Base-by-base conservation (phyloP, 2,888 invertebrate species). In the Xiphydria camelus region DNA sequence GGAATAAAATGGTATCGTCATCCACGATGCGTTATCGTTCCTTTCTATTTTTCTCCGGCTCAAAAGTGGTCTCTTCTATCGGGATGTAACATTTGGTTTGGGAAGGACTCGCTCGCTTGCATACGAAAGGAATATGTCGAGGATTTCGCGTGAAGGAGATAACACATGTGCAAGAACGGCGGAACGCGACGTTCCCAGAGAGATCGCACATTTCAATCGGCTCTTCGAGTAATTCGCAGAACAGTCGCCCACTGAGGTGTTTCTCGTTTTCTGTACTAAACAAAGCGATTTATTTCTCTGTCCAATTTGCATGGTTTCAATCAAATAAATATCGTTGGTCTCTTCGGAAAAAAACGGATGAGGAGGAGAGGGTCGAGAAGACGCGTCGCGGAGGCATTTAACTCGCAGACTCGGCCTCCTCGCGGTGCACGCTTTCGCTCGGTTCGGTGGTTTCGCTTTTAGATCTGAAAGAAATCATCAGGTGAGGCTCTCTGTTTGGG, bases 381-480 rank as follows among this genome's bases (percentile, higher is more conserved):
- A 10, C 2, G 4, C 2, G 0, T n/a, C 4, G 33, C n/a, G 17
- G 33, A 2, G n/a, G 4, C 17, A 7, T 1, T 61, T 63, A 67
- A 55, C 54, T 68, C 54, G 70, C 55, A 48, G 72, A 66, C 56
- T 73, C 67, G 51, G 60, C 57, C 43, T 73, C 74, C 62, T 74
- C 69, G n/a, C n/a, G n/a, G 53, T 67, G 59, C 41, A 64, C 61
- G 41, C 57, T 68, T 52, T 71, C 66, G 59, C 52, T 65, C 62
- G 63, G 57, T 66, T 73, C 70, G 62, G 66, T 67, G 54, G 62
- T 65, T 63, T 73, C 70, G 59, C 62, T 72, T 73, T 75, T 75
- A 58, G 72, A 75, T 74, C 75, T 75, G 75, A 75, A 75, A 75
- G 70, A 70, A 75, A 74, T 70, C 64, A 73, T 57, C 56, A 66